phyloP scores from a whole-genome alignment of 1,140 invertebrate species.

The Amyelois transitella region DNA sequence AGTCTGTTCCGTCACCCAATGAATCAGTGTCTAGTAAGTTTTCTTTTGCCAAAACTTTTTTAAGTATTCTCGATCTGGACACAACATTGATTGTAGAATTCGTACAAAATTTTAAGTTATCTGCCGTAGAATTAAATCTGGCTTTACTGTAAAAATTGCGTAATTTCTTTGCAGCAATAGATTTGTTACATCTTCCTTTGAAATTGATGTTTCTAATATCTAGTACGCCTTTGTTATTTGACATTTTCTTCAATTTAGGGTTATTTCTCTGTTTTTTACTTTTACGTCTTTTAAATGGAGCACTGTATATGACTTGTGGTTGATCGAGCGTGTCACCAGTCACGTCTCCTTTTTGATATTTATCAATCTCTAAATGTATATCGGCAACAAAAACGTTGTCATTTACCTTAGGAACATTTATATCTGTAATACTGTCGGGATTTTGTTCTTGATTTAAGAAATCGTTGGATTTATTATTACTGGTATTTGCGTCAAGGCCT shows the following conservation, averaged over 20 bases:
- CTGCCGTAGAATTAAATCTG: constrained; percentile 11
- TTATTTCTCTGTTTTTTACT: constrained; percentile 5
- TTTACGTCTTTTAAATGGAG: constrained; percentile 6
- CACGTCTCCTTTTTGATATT: not conserved
- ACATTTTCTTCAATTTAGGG: not conserved
- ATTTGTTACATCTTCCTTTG: constrained; percentile 24
- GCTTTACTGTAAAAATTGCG: constrained; percentile 19
- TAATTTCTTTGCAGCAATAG: constrained; percentile 18
- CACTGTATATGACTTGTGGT: constrained; percentile 17
- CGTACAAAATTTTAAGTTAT: constrained; percentile 10
- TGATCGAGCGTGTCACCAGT: not conserved
- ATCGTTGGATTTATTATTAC: not conserved
- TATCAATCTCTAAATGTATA: not conserved
- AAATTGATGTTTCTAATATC: constrained; percentile 16
- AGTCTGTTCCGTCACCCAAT: not conserved
- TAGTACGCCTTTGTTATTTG: constrained; percentile 4
- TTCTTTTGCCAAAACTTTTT: constrained; percentile 30
- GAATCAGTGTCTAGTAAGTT: constrained; percentile 21
- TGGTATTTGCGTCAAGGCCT: not conserved
- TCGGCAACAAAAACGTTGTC: not conserved
- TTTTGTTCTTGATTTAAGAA: not conserved
- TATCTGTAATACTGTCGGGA: not conserved
- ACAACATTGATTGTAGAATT: constrained; percentile 22
- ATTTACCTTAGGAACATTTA: not conserved
- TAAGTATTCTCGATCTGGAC: constrained; percentile 19